A percentile compares a stretch with the other conserved stretches of the same genome.
Evolutionary conservation across 2,797 vertebrate species (phyloP).

Genomic region (Linurgus olivaceus): DNA sequence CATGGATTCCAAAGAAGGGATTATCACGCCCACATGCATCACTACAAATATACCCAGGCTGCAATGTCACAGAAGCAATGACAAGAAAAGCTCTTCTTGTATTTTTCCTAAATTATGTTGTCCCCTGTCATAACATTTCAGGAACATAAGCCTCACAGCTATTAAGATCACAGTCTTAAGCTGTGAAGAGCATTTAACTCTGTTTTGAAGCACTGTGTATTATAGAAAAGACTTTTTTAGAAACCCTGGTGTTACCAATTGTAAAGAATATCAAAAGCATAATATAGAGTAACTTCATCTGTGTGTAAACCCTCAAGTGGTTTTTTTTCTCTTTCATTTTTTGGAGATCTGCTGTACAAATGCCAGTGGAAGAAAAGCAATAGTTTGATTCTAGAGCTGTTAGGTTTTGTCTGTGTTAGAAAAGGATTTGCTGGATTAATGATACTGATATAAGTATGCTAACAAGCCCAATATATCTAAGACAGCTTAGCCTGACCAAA

Average conservation of each 20-base stretch:
- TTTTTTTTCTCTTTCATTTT: background rate
- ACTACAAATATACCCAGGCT: slow-evolving; percentile 39
- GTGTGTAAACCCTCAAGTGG: background rate
- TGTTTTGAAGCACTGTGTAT: background rate
- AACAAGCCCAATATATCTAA: background rate
- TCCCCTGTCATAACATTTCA: background rate
- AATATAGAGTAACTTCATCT: background rate
- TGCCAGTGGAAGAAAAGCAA: background rate
- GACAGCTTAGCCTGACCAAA: background rate
- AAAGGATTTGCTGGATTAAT: background rate
- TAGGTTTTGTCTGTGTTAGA: background rate
- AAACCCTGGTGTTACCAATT: background rate
- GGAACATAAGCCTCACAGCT: background rate
- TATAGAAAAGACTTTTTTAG: background rate
- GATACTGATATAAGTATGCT: background rate
- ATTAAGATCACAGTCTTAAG: background rate
- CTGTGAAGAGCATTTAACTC: background rate
- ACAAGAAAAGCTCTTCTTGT: slow-evolving; percentile 15
- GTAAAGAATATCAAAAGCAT: background rate
- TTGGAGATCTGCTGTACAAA: background rate
- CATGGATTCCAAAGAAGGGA: slow-evolving; percentile 12
- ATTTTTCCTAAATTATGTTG: slow-evolving; percentile 18
- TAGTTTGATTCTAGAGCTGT: background rate
- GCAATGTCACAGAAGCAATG: slow-evolving; percentile 1
- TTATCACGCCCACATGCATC: slow-evolving; percentile 27